Base-by-base conservation (phyloP, 1,140 invertebrate species). In the Drosophila sp. region DNA sequence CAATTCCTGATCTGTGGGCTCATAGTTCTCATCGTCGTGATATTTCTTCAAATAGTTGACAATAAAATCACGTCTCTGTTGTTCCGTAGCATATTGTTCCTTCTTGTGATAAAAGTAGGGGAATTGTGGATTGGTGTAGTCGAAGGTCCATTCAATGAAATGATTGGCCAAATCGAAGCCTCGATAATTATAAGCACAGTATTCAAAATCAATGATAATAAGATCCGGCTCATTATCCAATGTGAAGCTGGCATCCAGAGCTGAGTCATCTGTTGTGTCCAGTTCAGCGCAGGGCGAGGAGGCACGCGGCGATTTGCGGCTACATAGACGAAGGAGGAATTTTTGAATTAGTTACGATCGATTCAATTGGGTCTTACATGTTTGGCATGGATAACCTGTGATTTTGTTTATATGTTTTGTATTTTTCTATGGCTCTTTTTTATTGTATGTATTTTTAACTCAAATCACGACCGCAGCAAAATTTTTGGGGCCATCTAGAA, bases 101-200 rank as follows among this genome's bases (percentile, higher is more conserved):
- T 92, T 92, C 54, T 94, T 92, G 74, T 96, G 95, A 58, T 93
- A 93, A 87, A 96, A 99, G 92, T 96, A 96, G 1, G 98, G 98
- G 90, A 95, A 94, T 54, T 96, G 94, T 0, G 94, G 92, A 61
- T 95, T 94, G 0, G 95, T 96, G 92, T 99, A 99, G 89, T 99
- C 97, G 92, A 97, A 98, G 5, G 95, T 95, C 97, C 98, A 99
- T 92, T 99, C 98, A 72, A 97, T 94, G 92, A 99, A 98, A 91
- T 99, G 98, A 93, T 99, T 99, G 2, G 97, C 98, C 64, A 99
- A 93, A 93, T 99, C 98, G 93, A 98, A 99, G 1, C 96, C 97
- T 70, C 98, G 93, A 91, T 98, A 97, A 91, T 98, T 98, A 92
- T 98, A 98, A 0, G 97, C 96, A 91, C 97, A 97, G 91, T 98